Conservation (phyloP, 2,888 invertebrate genomes). For the Lepidocyrtinus sp. region DNA sequence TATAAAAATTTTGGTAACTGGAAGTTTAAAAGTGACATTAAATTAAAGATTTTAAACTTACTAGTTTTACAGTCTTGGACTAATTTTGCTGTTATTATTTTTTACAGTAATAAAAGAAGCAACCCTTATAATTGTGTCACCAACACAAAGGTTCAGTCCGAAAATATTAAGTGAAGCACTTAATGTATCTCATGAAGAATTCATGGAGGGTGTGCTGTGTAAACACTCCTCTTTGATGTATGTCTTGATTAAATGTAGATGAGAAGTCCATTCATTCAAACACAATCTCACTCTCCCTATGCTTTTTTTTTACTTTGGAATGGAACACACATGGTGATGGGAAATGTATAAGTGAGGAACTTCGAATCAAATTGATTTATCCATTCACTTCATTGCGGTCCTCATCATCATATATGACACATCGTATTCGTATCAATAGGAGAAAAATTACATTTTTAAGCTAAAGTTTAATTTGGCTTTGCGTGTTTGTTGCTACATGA, state of each 20-base stretch:
- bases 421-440: no score
- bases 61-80: neutral
- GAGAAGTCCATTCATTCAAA: slow-evolving; percentile 53
- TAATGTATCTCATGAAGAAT: slow-evolving; percentile 70
- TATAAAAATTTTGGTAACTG: neutral
- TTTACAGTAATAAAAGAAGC: slow-evolving; percentile 8
- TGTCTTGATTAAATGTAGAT: slow-evolving; percentile 70
- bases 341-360: slow-evolving; percentile 16
- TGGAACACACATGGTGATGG: slow-evolving; percentile 10
- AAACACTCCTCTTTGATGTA: slow-evolving; percentile 71
- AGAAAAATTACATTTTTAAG: slow-evolving; percentile 11
- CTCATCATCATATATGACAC: slow-evolving; percentile 24
- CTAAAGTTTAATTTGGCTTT: slow-evolving; percentile 2
- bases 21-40: neutral
- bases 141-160: slow-evolving; percentile 43
- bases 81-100: neutral
- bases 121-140: neutral
- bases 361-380: slow-evolving; percentile 70
- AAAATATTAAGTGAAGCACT: slow-evolving; percentile 59
- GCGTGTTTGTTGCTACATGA: slow-evolving; percentile 6
- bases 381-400: slow-evolving; percentile 50
- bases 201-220: slow-evolving; percentile 70
- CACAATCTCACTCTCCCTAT: neutral
- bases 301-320: neutral
- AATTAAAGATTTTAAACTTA: neutral